A percentile compares a stretch with the other conserved stretches of the same genome.
Conservation (phyloP, 1,140 invertebrate species). For the Eriocheir sinensis region DNA sequence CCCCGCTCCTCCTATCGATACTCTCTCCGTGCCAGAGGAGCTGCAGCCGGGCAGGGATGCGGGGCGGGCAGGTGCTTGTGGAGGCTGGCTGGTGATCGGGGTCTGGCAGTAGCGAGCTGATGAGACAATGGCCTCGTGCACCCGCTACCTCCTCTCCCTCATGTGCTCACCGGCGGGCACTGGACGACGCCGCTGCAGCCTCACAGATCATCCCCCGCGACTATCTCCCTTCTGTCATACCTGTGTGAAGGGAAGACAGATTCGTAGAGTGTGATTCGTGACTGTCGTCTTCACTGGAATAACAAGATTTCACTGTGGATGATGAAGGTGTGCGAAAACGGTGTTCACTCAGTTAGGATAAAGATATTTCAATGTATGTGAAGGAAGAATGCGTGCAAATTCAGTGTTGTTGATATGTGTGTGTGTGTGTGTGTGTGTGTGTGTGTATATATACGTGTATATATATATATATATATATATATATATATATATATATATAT, state of each 20-base stretch:
- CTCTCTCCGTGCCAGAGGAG: background rate
- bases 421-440: conserved; percentile 41
- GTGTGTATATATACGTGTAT: conserved; percentile 1
- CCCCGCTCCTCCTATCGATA: background rate
- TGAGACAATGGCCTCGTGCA: background rate
- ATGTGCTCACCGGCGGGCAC: background rate
- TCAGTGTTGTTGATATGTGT: too few relatives aligned
- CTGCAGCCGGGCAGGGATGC: background rate
- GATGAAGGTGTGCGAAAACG: background rate
- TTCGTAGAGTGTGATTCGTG: background rate
- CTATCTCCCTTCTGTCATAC: background rate
- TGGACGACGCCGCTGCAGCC: background rate
- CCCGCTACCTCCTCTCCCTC: background rate
- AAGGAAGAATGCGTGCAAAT: too few relatives aligned
- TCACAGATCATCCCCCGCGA: background rate
- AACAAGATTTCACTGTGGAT: too few relatives aligned
- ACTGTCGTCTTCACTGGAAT: background rate
- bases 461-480: conserved; percentile 36
- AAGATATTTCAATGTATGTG: background rate
- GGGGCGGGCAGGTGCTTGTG: background rate
- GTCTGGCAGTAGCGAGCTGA: background rate
- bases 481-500: conserved; percentile 62
- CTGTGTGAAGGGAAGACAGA: background rate
- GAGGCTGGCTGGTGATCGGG: background rate
- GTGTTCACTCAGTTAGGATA: background rate